Conservation (phyloP, 2,113 vertebrate genomes). For the Tychaedon coryphoeus region DNA sequence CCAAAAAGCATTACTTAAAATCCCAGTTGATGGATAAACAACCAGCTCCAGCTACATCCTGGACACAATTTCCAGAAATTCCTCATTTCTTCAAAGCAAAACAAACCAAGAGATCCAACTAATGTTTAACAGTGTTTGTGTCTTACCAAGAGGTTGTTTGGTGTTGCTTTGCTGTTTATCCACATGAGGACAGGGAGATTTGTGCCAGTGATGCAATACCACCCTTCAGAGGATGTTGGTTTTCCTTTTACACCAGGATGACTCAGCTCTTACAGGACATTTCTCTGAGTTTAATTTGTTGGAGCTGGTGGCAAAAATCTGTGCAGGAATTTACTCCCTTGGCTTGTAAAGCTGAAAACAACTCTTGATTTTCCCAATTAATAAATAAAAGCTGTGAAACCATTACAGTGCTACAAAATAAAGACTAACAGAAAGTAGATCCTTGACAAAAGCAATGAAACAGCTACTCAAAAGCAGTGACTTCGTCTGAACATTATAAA, state of each 20-base stretch:
- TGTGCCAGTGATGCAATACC: accelerated
- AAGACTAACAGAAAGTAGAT: background rate
- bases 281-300: background rate
- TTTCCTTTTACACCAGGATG: background rate
- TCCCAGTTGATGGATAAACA: background rate
- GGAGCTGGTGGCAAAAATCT: background rate
- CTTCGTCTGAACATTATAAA: background rate
- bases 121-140: background rate
- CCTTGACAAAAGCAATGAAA: background rate
- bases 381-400: background rate
- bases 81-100: background rate
- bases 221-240: background rate
- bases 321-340: background rate
- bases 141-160: background rate
- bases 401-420: background rate
- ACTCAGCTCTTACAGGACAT: background rate
- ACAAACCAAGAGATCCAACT: background rate
- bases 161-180: background rate
- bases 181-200: background rate
- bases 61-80: background rate
- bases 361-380: background rate
- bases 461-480: background rate
- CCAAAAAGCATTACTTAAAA: background rate
- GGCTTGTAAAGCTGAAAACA: background rate
- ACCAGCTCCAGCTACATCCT: background rate